These are phyloP conservation scores for Mesitornis unicolor DNA, from an alignment of 2,113 vertebrate species.

Conservation along the genomic window DNA sequence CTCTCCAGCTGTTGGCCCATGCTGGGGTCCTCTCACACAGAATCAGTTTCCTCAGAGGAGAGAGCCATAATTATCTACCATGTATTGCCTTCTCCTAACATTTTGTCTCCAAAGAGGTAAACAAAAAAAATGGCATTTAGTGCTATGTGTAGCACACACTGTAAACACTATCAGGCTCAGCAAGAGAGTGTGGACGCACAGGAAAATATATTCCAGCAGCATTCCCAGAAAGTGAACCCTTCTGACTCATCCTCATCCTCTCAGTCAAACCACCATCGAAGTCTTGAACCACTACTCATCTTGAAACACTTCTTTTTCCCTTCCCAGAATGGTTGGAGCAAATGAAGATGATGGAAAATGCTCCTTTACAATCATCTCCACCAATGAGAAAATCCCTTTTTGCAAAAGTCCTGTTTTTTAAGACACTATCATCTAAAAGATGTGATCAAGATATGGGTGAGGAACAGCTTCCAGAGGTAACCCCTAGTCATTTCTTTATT, in stretches of 20 bases:
- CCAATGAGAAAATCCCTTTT: neutral
- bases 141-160: rapidly evolving
- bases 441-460: neutral
- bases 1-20: neutral
- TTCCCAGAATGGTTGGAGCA: neutral
- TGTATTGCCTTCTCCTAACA: neutral
- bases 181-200: neutral
- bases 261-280: neutral
- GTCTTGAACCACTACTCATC: neutral
- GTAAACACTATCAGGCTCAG: neutral
- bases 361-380: neutral
- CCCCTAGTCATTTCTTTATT: neutral
- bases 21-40: neutral
- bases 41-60: neutral
- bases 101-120: neutral
- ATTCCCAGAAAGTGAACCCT: neutral
- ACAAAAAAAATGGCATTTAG: neutral
- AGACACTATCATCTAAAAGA: no score
- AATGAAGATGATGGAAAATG: neutral
- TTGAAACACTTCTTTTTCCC: neutral
- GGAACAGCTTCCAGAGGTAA: neutral
- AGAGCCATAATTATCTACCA: neutral
- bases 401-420: neutral
- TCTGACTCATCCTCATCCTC: neutral
- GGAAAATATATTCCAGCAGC: neutral